Base-by-base conservation (phyloP, 1,140 invertebrate genomes). In the Laodelphax striatellus region DNA sequence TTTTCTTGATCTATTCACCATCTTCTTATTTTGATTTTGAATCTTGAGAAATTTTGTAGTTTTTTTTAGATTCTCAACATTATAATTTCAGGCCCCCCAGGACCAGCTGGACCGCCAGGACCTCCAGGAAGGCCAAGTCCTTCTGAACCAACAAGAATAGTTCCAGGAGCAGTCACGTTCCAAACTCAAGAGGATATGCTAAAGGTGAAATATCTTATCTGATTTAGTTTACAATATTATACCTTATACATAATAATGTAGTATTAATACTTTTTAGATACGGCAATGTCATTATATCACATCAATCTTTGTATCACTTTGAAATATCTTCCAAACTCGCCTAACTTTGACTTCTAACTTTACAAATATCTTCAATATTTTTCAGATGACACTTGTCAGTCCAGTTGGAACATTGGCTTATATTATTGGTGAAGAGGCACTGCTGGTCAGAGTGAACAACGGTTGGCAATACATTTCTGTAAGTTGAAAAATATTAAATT, bases 381-480 rank as follows among this genome's bases (percentile, higher is more conserved):
- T 67, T 54, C 74, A 92, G 84, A 85, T 88, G 79, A 88, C 89
- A 19, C 77, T 79, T 10, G 77, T 83, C n/a, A 91, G 85, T 75
- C 83, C 88, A 11, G 84, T 92, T n/a, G 94, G 93, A 16, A 92
- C 92, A 4, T 70, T 97, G 63, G 92, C 89, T 17, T 97, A 92
- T 67, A 83, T 96, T 21, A 82, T 90, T 58, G 90, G 93, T 70
- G 91, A 95, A 74, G 88, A 97, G 77, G 84, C 86, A 21, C 73
- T 96, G 10, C 81, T 94, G 44, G 86, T 95, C 16, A 79, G 93
- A 72, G 89, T 96, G 24, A 87, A 87, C 65, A 85, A 85, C 67
- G 93, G 93, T 21, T 96, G 93, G 93, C 91, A 93, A 72, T 92
- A 92, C 68, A 87, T 97, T 67, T 79, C 84, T 70, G 92, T 96